phyloP scores from a whole-genome alignment of 2,888 invertebrate genomes.

The Hymenopus coronatus region DNA sequence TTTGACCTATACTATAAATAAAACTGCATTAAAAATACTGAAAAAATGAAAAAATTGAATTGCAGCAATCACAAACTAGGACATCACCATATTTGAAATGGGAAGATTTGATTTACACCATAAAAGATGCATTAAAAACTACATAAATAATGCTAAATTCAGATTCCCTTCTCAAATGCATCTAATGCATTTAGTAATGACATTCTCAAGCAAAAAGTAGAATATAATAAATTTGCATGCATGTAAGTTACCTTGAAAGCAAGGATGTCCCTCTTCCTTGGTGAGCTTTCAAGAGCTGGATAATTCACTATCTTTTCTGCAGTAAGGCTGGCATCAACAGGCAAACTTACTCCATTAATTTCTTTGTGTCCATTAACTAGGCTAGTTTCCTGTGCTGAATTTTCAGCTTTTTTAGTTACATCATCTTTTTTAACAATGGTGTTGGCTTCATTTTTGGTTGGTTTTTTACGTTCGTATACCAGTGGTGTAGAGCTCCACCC shows the following conservation, averaged over 20 bases:
- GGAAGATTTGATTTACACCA: no score
- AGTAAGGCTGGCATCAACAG: background rate
- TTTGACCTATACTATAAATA: no score
- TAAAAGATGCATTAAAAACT: no score
- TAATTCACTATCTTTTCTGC: background rate
- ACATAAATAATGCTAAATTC: no score
- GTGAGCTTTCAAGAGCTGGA: background rate
- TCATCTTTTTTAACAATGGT: background rate
- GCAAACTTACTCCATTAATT: background rate
- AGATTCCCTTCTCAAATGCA: no score
- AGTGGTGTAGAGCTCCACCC: background rate
- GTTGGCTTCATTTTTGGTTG: background rate
- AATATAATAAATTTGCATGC: no score
- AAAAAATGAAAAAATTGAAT: no score
- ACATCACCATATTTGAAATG: no score
- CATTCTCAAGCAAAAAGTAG: no score
- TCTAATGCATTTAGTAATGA: no score
- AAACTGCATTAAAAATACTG: no score
- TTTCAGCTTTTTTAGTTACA: background rate
- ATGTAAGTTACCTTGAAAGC: background rate
- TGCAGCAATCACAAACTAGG: no score
- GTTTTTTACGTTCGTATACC: background rate
- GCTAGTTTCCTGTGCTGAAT: background rate
- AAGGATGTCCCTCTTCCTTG: background rate
- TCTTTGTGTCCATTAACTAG: background rate